Conservation (phyloP, 2,113 vertebrate species). For the Oriolus oriolus region DNA sequence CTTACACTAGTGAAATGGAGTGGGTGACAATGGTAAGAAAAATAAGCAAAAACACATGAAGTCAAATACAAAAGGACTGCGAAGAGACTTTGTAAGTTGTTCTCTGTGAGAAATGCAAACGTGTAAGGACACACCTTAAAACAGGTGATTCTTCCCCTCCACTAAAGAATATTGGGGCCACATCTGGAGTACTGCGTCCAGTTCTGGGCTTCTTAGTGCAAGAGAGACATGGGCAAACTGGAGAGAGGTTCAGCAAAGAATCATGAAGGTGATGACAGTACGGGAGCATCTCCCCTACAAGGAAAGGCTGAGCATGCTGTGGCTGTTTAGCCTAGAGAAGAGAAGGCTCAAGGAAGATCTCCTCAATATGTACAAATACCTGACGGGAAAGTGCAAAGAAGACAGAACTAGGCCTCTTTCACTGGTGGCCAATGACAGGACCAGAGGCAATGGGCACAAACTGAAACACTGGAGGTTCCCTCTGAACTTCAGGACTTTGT, state of each 20-base stretch:
- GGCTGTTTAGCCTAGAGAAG: neutral
- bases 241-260: neutral
- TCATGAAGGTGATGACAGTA: neutral
- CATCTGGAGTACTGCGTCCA: neutral
- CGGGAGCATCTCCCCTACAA: neutral
- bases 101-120: neutral
- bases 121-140: neutral
- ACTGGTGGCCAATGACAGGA: neutral
- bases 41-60: neutral
- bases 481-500: neutral
- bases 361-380: neutral
- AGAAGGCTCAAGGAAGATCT: neutral
- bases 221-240: neutral
- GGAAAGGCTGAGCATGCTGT: neutral
- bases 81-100: neutral
- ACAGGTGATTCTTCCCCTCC: neutral
- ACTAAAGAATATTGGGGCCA: neutral
- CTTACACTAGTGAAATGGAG: neutral
- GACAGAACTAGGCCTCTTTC: neutral
- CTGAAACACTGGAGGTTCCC: neutral
- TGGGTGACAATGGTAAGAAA: neutral
- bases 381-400: neutral
- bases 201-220: neutral
- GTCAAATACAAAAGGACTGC: neutral
- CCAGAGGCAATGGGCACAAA: neutral